Evolutionary conservation across 2,797 vertebrate species (phyloP), one percentile per base, ranked within the genome.

Genomic region (Myripristis murdjan): DNA sequence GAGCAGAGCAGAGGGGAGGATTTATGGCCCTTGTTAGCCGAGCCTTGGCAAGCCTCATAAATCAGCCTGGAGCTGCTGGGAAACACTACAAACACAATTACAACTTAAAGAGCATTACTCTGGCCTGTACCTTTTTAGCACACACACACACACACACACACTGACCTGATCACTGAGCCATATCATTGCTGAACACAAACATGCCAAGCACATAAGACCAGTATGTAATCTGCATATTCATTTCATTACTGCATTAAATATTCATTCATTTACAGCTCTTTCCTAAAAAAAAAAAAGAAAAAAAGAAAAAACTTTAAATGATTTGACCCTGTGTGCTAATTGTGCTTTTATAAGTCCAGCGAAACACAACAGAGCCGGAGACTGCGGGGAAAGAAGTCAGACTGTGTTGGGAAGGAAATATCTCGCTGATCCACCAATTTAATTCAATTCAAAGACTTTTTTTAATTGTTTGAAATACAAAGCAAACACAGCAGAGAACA

Each of bases 1-100:
- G 73, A 86, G 78, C 63, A 60, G 73, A 68, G 73, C 52, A 59
- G 73, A 72, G 70, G 77, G 58, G 63, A 77, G 74, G 87, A 92
- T 92, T 89, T 86, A 91, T 89, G 73, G 82, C 75, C 76, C 90
- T 92, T 91, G 84, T 91, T 92, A 91, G 82, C 85, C 9, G 39
- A 81, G 85, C 62, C 58, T 75, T 89, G 86, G 89, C 86, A 89
- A 74, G 75, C 57, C 77, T 83, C 85, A 92, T 91, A 92, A 92
- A 92, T 92, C 90, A 92, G 82, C 61, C 75, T 51, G 26, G 43
- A 84, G 73, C 73, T 68, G 64, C 66, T 60, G 68, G 68, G 58
- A 85, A 91, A 82, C 77, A 78, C 82, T 72, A 75, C 81, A 80
- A 84, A 90, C 70, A 69, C 87, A 90, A 89, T 89, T 89, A 92